phyloP scores from a whole-genome alignment of 2,797 vertebrate genomes.

The Salmo trutta region DNA sequence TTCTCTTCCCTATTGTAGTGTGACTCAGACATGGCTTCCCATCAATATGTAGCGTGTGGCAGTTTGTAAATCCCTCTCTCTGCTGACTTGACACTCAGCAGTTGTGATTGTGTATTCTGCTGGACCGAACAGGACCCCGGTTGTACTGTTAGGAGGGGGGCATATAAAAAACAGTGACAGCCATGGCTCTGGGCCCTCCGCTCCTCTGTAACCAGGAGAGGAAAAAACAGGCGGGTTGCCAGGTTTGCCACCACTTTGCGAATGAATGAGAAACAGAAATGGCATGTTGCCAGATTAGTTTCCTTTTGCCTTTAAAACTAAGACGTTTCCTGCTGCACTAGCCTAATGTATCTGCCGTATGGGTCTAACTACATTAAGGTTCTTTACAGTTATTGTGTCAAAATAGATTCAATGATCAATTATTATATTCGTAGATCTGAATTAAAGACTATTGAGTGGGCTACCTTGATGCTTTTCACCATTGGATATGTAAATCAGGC shows the following conservation, averaged over 20 bases:
- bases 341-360: not conserved
- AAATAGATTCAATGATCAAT: not conserved
- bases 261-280: not conserved
- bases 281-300: not conserved
- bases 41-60: slow-evolving; percentile 9
- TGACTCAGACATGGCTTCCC: not conserved
- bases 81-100: slow-evolving; percentile 11
- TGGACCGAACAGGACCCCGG: not conserved
- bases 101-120: slow-evolving; percentile 11
- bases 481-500: not conserved
- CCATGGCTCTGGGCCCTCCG: not conserved
- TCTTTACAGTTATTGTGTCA: not conserved
- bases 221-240: not conserved
- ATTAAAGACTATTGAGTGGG: not conserved
- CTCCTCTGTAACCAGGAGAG: not conserved
- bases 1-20: not conserved
- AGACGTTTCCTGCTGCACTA: not conserved
- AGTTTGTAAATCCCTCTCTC: slow-evolving; percentile 1
- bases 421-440: not conserved
- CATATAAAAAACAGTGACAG: not conserved
- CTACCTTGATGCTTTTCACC: not conserved
- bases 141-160: not conserved
- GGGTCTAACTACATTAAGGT: not conserved
- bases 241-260: not conserved
- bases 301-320: not conserved